These are phyloP conservation scores for Agrotis ipsilon DNA, from an alignment of 2,888 invertebrate genomes.

Conservation along the genomic window DNA sequence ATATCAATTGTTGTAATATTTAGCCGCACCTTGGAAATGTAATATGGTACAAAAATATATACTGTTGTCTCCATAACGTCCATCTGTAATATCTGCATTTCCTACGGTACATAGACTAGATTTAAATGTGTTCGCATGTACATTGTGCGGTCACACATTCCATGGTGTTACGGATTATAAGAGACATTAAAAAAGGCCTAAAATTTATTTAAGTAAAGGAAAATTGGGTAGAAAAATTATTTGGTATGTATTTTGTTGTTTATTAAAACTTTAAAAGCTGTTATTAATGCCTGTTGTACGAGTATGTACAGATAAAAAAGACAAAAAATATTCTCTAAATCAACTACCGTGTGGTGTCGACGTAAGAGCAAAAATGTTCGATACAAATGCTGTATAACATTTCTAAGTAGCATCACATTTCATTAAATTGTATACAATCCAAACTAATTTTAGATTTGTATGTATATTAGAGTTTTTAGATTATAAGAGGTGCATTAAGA, in stretches of 20 bases:
- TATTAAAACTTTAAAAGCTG: constrained; percentile 21
- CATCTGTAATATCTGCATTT: constrained; percentile 39
- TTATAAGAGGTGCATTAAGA: constrained; percentile 85
- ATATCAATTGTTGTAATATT: constrained; percentile 40
- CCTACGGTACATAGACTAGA: constrained; percentile 31
- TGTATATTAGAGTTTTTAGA: constrained; percentile 87
- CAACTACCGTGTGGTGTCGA: constrained; percentile 20
- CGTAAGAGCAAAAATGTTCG: constrained; percentile 23
- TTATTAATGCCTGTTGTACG: constrained; percentile 15
- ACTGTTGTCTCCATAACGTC: constrained; percentile 26
- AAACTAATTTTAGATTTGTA: constrained; percentile 79
- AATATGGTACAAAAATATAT: constrained; percentile 51
- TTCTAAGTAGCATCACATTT: constrained; percentile 65
- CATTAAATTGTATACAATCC: constrained; percentile 58
- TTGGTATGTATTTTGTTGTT: constrained; percentile 27
- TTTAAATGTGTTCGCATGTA: constrained; percentile 25
- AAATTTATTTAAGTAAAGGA: constrained; percentile 33
- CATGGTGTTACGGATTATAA: constrained; percentile 35
- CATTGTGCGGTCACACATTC: constrained; percentile 45
- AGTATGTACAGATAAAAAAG: constrained; percentile 44
- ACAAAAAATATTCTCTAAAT: constrained; percentile 32
- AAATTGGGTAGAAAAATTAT: constrained; percentile 15
- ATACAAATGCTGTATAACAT: constrained; percentile 42
- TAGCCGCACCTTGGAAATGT: constrained; percentile 56
- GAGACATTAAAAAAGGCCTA: constrained; percentile 26